Conservation (phyloP, 2,113 vertebrate species). For the Poeciliopsis turrubarensis region DNA sequence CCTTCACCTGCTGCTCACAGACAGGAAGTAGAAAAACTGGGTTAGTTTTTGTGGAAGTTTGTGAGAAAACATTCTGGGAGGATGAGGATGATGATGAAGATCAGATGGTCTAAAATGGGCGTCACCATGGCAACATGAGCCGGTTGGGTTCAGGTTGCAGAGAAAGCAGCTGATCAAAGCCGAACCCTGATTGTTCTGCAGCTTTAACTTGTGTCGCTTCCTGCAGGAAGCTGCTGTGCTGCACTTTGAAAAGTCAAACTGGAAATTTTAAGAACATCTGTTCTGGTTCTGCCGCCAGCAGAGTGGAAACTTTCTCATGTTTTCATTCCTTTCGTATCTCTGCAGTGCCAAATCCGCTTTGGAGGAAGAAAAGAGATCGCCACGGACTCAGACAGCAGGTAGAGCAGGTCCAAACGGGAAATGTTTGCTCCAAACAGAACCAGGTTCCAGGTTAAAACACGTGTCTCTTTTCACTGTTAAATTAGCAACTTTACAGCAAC, state of each 20-base stretch:
- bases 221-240: neutral
- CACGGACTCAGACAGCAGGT: slow-evolving; percentile 98
- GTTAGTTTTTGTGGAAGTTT: neutral
- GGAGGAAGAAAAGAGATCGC: slow-evolving; percentile 99
- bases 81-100: neutral
- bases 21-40: slow-evolving; percentile 31
- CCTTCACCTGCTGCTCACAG: neutral
- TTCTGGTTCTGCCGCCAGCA: neutral
- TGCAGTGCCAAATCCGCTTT: slow-evolving; percentile 98
- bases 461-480: neutral
- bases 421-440: neutral
- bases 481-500: neutral
- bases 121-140: neutral
- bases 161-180: neutral
- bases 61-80: neutral
- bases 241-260: neutral
- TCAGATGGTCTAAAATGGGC: neutral
- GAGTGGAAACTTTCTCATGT: neutral
- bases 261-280: neutral
- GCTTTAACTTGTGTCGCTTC: neutral
- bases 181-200: no score
- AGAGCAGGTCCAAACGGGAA: slow-evolving; percentile 38
- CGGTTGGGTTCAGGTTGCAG: neutral
- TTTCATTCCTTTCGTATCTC: slow-evolving; percentile 38
- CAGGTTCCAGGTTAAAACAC: neutral